A percentile compares a stretch with the other conserved stretches of the same genome.
Evolutionary conservation across 2,113 vertebrate species (phyloP).

Genomic region (Tragulus kanchil): DNA sequence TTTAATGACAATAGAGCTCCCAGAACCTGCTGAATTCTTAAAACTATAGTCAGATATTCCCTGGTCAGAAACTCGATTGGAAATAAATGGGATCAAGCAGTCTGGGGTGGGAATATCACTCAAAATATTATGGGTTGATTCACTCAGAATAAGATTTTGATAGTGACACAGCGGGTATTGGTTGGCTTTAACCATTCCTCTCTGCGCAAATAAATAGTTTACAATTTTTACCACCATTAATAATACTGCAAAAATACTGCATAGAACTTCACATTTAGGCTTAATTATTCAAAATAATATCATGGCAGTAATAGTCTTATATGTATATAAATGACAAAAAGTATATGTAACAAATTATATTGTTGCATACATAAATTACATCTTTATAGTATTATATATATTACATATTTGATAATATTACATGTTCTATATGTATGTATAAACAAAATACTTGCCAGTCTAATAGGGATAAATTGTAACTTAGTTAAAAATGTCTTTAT

Average conservation of each 20-base stretch:
- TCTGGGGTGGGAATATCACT: background rate
- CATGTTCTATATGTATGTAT: background rate
- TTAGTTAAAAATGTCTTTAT: background rate
- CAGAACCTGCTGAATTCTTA: background rate
- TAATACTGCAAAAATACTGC: background rate
- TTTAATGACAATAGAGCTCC: background rate
- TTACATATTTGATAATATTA: background rate
- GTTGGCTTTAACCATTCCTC: background rate
- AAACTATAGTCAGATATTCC: background rate
- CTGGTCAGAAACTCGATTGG: background rate
- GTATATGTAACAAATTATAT: background rate
- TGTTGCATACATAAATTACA: background rate
- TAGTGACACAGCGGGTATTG: background rate
- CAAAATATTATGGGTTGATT: background rate
- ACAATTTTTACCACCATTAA: background rate
- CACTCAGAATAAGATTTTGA: background rate
- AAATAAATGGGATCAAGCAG: background rate
- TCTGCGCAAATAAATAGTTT: background rate
- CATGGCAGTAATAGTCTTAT: background rate
- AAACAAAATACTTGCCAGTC: background rate
- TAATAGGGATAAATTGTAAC: background rate
- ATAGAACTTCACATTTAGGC: background rate
- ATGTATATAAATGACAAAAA: background rate
- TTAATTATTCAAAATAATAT: background rate
- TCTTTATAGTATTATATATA: background rate